Evolutionary conservation across 35 echinoderm and acorn worm genomes (phyloP), one percentile per base, ranked within the genome.

Genomic region (Ophioderma brevispina): DNA sequence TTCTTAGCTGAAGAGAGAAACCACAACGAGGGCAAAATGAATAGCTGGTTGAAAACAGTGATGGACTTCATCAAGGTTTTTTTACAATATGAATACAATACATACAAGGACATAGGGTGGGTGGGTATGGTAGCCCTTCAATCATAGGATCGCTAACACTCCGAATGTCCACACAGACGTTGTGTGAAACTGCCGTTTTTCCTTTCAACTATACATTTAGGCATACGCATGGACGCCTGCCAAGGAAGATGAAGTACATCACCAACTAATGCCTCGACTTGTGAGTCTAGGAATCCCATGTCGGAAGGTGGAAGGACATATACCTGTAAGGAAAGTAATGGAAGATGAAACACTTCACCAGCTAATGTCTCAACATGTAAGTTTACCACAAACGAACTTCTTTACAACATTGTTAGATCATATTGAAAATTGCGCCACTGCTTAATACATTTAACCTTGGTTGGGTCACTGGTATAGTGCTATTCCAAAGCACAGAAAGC

Each of bases 241-340:
- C 95, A 81, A n/a, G 97, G 93, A 31, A 99, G 88, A 84, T 95
- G 90, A 87, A 99, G 85, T 32, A 85, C 83, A 21, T 82, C 50
- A 1, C 97, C 97, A 33, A 99, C 76, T 49, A 88, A 36, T 0
- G 91, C 93, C 39, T 99, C 97, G 11, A 99, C 97, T 33, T 35
- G 87, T 39, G 93, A 82, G 84, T 95, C 93, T 31, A 99, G 37
- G 56, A 99, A 99, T 55, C 82, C 49, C 84, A 99, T 92, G 28
- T 91, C 88, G 30, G 78, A 36, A 31, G 94, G 97, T 52, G 93
- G 79, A 28, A 95, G 43, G 3, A 98, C 87, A 50, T 94, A 95
- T 8, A 98, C 96, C 96, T 98, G 76, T n/a, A 80, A 59, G 42
- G 55, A n/a, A 10, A 80, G n/a, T n/a, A 98, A 80, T 30, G 96